Base-by-base conservation (phyloP, 2,797 vertebrate species). In the Phalloptychus januarius region DNA sequence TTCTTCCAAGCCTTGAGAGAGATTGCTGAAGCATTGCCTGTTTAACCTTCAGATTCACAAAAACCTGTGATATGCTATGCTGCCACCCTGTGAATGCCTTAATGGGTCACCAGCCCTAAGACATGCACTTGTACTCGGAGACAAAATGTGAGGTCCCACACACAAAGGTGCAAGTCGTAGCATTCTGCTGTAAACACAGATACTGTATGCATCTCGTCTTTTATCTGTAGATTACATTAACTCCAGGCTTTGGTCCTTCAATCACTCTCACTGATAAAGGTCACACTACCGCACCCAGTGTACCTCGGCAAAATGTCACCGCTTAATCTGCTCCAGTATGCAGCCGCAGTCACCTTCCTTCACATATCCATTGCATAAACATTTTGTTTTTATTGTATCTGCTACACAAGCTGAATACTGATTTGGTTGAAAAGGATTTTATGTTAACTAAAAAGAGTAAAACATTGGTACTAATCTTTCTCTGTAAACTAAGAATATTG, bases 281-380 rank as follows among this genome's bases (percentile, higher is more conserved):
- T 94, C 92, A 91, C 85, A 81, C 63, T 85, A 87, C 88, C 72
- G 80, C 91, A 83, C 89, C 88, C 86, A 86, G 83, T 87, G 89
- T 81, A 89, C 79, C 80, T 88, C 86, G 83, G 90, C 88, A 89
- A 92, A 93, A 94, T 94, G 91, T 94, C 93, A 93, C 76, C 88
- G 90, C 86, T 85, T 87, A 93, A 94, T 89, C 88, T 91, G 89
- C 83, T 90, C 75, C 78, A 74, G 79, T 31, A 70, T 18, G 25
- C 58, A 56, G 91, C 92, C 88, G 86, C 77, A 61, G 86, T 88
- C 91, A 72, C 78, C 83, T 90, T 88, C 23, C 86, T 75, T 82
- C 83, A 79, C 84, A 87, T 90, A 82, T 79, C 88, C 79, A 84
- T 74, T 79, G 72, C 88, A 84, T 84, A 79, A 88, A 83, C 89